Evolutionary conservation across 2,797 vertebrate genomes (phyloP), one percentile per base, ranked within the genome.

Genomic region (Pachyuromys duprasi): DNA sequence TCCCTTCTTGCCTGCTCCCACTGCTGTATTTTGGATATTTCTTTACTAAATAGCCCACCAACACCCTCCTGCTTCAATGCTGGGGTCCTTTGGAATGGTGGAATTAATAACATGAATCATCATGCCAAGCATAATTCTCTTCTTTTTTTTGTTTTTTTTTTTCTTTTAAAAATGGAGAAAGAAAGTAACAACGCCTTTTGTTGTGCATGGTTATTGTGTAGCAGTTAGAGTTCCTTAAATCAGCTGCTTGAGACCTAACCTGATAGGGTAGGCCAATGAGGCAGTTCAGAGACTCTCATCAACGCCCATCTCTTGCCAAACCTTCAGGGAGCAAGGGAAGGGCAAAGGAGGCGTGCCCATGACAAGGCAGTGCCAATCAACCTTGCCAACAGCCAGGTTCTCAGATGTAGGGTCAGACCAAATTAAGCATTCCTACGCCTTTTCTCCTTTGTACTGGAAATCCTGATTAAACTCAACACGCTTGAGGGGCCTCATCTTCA

Each of bases 361-460:
- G 55, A 86, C 63, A 82, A 90, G n/a, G 45, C 53, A 78, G 76
- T 75, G n/a, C 72, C 53, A 72, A 63, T 65, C 76, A 63, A 60
- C 60, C 28, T 17, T 86, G 49, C 83, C 70, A 84, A 87, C 15
- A 4, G 49, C 33, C 76, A 18, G n/a, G n/a, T 7, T 42, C 45
- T 65, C 63, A 74, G 80, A 60, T 0, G 8, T 5, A 5, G 0
- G n/a, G 28, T 31, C 74, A 55, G 57, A 36, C 57, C 57, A 96
- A 79, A 86, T 81, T 78, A 94, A 45, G 63, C 86, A 86, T 62
- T 36, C 33, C 13, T 83, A 95, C 18, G 63, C 45, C 31, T 72
- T 63, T 70, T 89, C 95, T n/a, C 62, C 42, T 42, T 90, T 45
- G 45, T 74, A 49, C 75, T 70, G 26, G 97, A 78, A 60, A 96